Conservation (phyloP, 2,888 invertebrate genomes). For the Drosophila glabriapex region DNA sequence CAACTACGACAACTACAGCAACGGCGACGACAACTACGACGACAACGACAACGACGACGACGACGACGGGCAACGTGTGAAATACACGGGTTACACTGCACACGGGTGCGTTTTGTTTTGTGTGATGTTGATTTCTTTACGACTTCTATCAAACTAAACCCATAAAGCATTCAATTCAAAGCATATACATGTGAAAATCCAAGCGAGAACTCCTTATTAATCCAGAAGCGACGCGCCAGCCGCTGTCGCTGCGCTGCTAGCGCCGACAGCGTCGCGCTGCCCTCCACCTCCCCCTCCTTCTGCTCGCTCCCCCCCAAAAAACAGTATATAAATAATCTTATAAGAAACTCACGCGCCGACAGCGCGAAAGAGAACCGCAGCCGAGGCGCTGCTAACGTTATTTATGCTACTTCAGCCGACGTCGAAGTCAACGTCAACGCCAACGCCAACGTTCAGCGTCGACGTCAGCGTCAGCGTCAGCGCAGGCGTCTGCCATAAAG, state of each 20-base stretch:
- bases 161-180: slow-evolving; percentile 86
- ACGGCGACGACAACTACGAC: slow-evolving; percentile 18
- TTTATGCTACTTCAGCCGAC: slow-evolving; percentile 34
- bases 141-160: slow-evolving; percentile 86
- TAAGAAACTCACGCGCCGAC: slow-evolving; percentile 78
- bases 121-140: slow-evolving; percentile 86
- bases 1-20: slow-evolving; percentile 24
- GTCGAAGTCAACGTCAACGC: slow-evolving; percentile 24
- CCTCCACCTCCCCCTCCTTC: slow-evolving; percentile 4
- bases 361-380: slow-evolving; percentile 55
- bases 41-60: slow-evolving; percentile 19
- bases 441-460: slow-evolving; percentile 16
- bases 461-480: slow-evolving; percentile 21
- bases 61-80: slow-evolving; percentile 56
- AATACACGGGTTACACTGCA: slow-evolving; percentile 52
- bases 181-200: slow-evolving; percentile 86
- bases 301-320: neutral
- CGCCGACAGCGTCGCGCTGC: slow-evolving; percentile 33
- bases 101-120: slow-evolving; percentile 76
- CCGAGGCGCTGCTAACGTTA: slow-evolving; percentile 48
- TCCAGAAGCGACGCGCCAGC: slow-evolving; percentile 80
- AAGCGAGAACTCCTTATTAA: slow-evolving; percentile 86
- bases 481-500: slow-evolving; percentile 61
- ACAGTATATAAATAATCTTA: slow-evolving; percentile 83
- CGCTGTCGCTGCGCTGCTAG: slow-evolving; percentile 52